Evolutionary conservation across 2,797 vertebrate species (phyloP).

Genomic region (Anguilla megastoma): DNA sequence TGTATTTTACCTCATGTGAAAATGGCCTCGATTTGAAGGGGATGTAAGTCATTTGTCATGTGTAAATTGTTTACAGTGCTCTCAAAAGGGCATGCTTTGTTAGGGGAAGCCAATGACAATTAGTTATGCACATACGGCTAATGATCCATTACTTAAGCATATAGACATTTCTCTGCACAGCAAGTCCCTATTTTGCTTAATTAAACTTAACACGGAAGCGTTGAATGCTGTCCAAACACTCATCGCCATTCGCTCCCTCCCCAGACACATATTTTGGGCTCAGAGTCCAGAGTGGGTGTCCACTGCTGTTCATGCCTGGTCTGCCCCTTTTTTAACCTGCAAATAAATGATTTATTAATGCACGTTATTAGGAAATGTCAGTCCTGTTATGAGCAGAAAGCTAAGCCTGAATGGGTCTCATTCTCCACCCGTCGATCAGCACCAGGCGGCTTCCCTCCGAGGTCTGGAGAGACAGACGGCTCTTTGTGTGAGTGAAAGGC

Average conservation of each 20-base stretch:
- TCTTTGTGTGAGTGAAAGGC: slow-evolving; percentile 59
- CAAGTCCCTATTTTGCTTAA: slow-evolving; percentile 38
- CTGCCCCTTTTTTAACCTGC: slow-evolving; percentile 68
- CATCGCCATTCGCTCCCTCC: slow-evolving; percentile 13
- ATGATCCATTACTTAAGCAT: slow-evolving; percentile 56
- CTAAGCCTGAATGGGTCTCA: slow-evolving; percentile 68
- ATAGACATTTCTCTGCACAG: slow-evolving; percentile 52
- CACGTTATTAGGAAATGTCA: slow-evolving; percentile 74
- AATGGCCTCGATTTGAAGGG: slow-evolving; percentile 61
- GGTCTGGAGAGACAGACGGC: slow-evolving; percentile 44
- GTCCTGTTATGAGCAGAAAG: slow-evolving; percentile 62
- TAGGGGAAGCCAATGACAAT: slow-evolving; percentile 52
- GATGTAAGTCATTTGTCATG: slow-evolving; percentile 59
- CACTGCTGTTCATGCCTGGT: slow-evolving; percentile 50
- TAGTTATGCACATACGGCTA: slow-evolving; percentile 62
- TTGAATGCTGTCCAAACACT: slow-evolving; percentile 39
- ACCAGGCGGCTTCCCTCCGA: slow-evolving; percentile 55
- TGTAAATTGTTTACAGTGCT: slow-evolving; percentile 57
- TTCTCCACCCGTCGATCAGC: slow-evolving; percentile 66
- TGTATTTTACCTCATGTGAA: slow-evolving; percentile 53
- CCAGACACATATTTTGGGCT: slow-evolving; percentile 25
- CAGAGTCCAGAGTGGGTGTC: slow-evolving; percentile 30
- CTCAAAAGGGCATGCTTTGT: slow-evolving; percentile 45
- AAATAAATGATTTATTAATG: slow-evolving; percentile 81
- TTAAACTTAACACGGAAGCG: slow-evolving; percentile 43